Evolutionary conservation across 2,797 vertebrate genomes (phyloP).

Genomic region (Xyrichtys novacula): DNA sequence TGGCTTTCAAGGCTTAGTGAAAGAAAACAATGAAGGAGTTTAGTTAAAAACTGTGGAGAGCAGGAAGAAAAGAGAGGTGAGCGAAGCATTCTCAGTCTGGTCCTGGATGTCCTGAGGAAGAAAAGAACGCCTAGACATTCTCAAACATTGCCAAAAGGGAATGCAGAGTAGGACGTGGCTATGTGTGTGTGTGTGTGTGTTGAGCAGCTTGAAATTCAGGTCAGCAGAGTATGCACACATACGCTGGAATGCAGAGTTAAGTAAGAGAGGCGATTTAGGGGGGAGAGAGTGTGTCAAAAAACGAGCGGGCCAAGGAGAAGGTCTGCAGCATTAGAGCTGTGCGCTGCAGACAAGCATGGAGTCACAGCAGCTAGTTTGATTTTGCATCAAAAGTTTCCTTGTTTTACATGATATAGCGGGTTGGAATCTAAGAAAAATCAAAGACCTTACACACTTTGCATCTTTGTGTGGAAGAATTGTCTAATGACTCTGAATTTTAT

Average conservation of each 20-base stretch:
- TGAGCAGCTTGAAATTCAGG: conserved; percentile 75
- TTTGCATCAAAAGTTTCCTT: conserved; percentile 3
- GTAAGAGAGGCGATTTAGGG: conserved; percentile 66
- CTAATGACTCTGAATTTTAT: conserved; percentile 9
- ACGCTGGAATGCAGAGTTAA: conserved; percentile 79
- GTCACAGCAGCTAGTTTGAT: conserved; percentile 23
- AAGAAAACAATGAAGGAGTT: conserved; percentile 26
- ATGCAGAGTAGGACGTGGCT: conserved; percentile 59
- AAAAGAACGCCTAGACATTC: conserved; percentile 44
- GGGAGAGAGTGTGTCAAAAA: conserved; percentile 44
- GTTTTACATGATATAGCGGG: not conserved
- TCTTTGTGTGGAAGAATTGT: not conserved
- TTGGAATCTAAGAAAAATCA: not conserved
- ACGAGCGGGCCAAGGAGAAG: conserved; percentile 30
- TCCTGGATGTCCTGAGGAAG: conserved; percentile 7
- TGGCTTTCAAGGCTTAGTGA: conserved; percentile 5
- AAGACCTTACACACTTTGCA: too few species aligned
- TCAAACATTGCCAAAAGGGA: conserved; percentile 44
- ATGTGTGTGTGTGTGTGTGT: conserved; percentile 67
- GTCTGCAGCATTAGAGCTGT: not conserved
- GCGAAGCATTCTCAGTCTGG: conserved; percentile 21
- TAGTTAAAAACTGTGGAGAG: not conserved
- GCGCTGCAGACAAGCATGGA: not conserved
- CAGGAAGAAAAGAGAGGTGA: not conserved
- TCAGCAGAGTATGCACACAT: conserved; percentile 74